phyloP scores from a whole-genome alignment of 2,888 invertebrate species.

The Agelastica alni region DNA sequence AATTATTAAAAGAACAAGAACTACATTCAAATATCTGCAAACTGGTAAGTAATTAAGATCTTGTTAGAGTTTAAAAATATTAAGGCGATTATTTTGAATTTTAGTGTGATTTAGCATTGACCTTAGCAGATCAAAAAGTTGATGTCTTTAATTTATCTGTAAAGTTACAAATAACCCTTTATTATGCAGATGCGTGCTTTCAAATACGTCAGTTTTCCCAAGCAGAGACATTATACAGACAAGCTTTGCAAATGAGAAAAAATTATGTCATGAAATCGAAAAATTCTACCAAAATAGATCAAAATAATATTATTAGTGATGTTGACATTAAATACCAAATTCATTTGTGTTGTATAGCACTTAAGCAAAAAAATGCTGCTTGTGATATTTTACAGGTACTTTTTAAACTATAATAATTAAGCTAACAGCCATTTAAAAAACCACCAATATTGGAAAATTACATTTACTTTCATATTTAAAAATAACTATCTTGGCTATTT shows the following conservation, averaged over 20 bases:
- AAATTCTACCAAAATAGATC: constrained; percentile 54
- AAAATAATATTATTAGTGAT: constrained; percentile 62
- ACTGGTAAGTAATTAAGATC: constrained; percentile 61
- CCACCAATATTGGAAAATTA: too few relatives aligned
- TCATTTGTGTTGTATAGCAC: constrained; percentile 69
- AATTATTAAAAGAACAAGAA: constrained; percentile 70
- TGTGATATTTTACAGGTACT: constrained; percentile 58
- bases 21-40: constrained; percentile 73
- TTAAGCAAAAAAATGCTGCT: constrained; percentile 68
- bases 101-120: constrained; percentile 69
- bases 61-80: neutral
- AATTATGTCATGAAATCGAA: constrained; percentile 63
- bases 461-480: too few relatives aligned
- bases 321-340: constrained; percentile 75
- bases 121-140: constrained; percentile 68
- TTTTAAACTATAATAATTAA: too few relatives aligned
- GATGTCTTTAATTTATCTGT: constrained; percentile 64
- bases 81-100: constrained; percentile 38
- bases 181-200: constrained; percentile 72
- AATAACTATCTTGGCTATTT: too few relatives aligned
- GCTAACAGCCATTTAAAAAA: too few relatives aligned
- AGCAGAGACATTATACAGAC: constrained; percentile 70
- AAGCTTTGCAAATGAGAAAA: constrained; percentile 68
- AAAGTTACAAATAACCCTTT: constrained; percentile 71
- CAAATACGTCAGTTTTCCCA: constrained; percentile 67